Evolutionary conservation across 2,888 invertebrate genomes (phyloP), one percentile per base, ranked within the genome.

Genomic region (Macropis europaea): DNA sequence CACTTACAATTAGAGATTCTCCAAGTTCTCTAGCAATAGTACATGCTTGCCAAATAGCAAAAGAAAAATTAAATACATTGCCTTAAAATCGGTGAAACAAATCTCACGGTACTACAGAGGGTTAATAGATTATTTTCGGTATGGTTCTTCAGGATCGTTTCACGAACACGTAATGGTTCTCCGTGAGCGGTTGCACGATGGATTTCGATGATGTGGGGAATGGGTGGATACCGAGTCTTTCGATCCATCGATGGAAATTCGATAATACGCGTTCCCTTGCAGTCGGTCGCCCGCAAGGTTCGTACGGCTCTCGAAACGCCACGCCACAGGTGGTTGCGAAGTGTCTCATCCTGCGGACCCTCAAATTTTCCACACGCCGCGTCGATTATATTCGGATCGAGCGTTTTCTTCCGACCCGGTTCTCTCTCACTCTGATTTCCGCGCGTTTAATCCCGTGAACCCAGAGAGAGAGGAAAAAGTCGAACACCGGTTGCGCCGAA

Each of bases 251-350:
- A 63, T 68, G 71, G 70, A 80, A 80, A 80, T 80, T 80, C 76
- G 77, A 77, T 77, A 73, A 77, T 66, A 60, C 73, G 56, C 54
- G 73, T 75, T 73, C 62, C 75, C 71, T n/a, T 52, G 69, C 77
- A 73, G 73, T 71, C 54, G 64, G 74, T 78, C 70, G 76, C 71
- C 73, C 71, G 72, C 77, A 80, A 80, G 79, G 75, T 77, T 79
- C 79, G 75, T 73, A 77, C 79, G 79, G 73, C 79, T 73, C 79
- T 80, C 77, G 80, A 79, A 80, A 80, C 75, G 79, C 77, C 74
- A 70, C 67, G 80, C 80, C 77, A 80, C 80, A 80, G 80, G 80
- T 80, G 80, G 80, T 80, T 80, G 80, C 79, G 61, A 79, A 80
- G 73, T 80, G 80, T 80, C 79, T 80, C 80, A 79, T 80, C 77